A percentile compares a stretch with the other conserved stretches of the same genome.
phyloP scores from a whole-genome alignment of 2,888 invertebrate species.

The Caenorhabditis wallacei region DNA sequence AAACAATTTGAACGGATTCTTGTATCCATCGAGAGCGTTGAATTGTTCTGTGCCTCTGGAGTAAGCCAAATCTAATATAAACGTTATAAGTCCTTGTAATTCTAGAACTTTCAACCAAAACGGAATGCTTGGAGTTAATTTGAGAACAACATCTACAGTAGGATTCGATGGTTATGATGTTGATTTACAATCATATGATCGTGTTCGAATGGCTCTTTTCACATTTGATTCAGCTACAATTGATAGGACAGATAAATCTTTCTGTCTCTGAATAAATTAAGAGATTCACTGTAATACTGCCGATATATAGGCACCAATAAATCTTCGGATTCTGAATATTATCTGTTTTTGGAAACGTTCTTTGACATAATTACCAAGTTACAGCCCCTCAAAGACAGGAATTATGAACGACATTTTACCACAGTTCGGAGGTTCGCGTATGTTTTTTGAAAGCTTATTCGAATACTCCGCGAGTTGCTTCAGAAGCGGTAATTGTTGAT shows the following conservation, averaged over 20 bases:
- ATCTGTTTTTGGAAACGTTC: too few relatives aligned
- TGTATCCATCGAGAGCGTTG: not conserved
- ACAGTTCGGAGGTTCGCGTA: too few relatives aligned
- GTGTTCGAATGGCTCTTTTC: conserved; percentile 71
- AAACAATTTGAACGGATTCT: conserved; percentile 69
- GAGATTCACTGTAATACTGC: not conserved
- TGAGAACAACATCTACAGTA: conserved; percentile 49
- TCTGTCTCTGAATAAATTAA: conserved; percentile 4
- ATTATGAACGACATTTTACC: too few relatives aligned
- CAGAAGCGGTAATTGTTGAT: too few relatives aligned
- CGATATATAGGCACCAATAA: conserved; percentile 20
- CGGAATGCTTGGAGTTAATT: conserved; percentile 39
- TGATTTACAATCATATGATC: conserved; percentile 54
- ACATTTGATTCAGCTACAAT: conserved; percentile 45
- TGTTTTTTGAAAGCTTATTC: too few relatives aligned
- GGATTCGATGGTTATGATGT: conserved; percentile 49
- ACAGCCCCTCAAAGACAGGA: too few relatives aligned
- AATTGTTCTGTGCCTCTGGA: conserved; percentile 6
- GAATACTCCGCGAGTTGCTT: too few relatives aligned
- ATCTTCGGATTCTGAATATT: not conserved
- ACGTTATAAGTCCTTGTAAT: not conserved
- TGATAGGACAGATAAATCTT: conserved; percentile 22
- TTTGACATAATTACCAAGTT: too few relatives aligned
- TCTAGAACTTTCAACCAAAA: conserved; percentile 28
- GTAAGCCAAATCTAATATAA: not conserved